Conservation (phyloP, 2,113 vertebrate species). For the Dicentrarchus labrax region DNA sequence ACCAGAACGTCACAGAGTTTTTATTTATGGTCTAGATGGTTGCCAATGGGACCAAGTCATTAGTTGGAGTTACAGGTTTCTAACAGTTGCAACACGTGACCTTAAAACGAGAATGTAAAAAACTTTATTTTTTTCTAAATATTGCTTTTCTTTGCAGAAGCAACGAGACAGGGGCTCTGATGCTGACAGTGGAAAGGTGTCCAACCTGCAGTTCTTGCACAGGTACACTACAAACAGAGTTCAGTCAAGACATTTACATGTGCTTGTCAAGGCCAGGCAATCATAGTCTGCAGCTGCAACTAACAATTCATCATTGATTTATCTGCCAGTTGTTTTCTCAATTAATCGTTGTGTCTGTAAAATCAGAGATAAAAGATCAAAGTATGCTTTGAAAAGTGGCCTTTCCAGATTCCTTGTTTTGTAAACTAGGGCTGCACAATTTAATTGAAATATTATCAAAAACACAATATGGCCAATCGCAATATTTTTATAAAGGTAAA, state of each 20-base stretch:
- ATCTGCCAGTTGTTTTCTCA: no score
- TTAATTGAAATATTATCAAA: no score
- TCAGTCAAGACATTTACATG: background rate
- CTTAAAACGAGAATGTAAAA: background rate
- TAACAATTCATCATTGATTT: background rate
- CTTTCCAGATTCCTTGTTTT: no score
- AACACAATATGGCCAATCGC: no score
- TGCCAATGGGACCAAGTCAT: background rate
- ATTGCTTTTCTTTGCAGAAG: slow-evolving; percentile 84
- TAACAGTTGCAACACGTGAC: background rate
- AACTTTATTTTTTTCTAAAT: background rate
- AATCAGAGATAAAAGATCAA: no score
- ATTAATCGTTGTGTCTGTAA: no score
- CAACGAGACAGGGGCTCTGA: slow-evolving; percentile 91
- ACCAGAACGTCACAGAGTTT: background rate
- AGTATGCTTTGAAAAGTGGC: no score
- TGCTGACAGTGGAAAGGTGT: slow-evolving; percentile 90
- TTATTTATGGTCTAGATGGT: background rate
- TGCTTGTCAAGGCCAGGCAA: background rate
- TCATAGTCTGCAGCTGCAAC: background rate
- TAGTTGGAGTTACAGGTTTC: background rate
- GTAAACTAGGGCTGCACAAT: no score
- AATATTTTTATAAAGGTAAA: no score
- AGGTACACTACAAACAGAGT: slow-evolving; percentile 84
- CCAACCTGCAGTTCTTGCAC: slow-evolving; percentile 96